Evolutionary conservation across 2,888 invertebrate species (phyloP), one percentile per base, ranked within the genome.

Genomic region (Dorcus hopei): DNA sequence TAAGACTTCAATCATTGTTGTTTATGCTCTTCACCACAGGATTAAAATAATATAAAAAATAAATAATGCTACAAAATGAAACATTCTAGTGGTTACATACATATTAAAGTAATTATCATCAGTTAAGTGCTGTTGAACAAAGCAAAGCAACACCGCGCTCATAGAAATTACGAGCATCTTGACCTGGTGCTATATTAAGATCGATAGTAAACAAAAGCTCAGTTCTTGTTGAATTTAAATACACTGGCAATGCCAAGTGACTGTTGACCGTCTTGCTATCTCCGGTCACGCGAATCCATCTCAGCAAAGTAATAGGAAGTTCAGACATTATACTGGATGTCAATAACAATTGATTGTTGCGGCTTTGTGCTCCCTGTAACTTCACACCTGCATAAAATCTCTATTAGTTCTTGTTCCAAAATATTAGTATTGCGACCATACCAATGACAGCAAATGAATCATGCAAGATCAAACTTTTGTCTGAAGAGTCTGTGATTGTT

Each of bases 71-170:
- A 33, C 6, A 33, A 33, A 33, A 33, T 33, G 5, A 33, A 33
- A 33, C 1, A 14, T 6, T 33, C 7, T 7, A 5, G 6, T 6
- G 26, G 26, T 33, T 33, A 33, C 0, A 33, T 33, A 33, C 6
- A 33, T 33, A 33, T 33, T 33, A 33, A 33, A 33, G 6, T 33
- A 33, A 33, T 19, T 19, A 19, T 33, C 26, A 57, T 83, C 85
- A 91, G 79, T 93, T 93, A 68, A 95, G 86, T 63, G 92, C 89
- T 42, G 95, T 94, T 45, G 97, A 97, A 19, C 95, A 94, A 73
- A 97, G 87, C 47, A 99, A 85, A 50, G 98, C 98, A 23, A 99
- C 98, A 66, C 99, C 99, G 54, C 99, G 85, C 80, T 99, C 97
- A 80, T 97, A 98, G 85, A 99, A 98, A 77, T 94, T 95, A 77